Evolutionary conservation across 1,140 invertebrate genomes (phyloP).

Genomic region (Cyclargus thomasi): DNA sequence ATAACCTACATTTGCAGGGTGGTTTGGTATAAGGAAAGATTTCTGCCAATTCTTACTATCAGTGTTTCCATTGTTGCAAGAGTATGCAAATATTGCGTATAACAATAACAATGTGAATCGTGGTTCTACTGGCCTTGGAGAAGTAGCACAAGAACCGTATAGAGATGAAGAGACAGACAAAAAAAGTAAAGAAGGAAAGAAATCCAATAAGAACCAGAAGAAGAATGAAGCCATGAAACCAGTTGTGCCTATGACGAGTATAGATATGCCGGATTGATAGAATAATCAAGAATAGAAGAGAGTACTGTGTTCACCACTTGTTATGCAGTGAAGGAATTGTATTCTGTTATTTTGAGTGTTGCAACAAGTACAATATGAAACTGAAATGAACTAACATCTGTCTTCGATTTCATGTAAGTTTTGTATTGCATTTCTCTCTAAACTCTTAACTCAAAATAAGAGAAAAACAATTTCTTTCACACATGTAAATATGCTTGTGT

Average conservation of each 20-base stretch:
- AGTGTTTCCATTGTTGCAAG: slow-evolving; percentile 94
- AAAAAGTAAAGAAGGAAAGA: slow-evolving; percentile 78
- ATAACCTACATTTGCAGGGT: slow-evolving; percentile 89
- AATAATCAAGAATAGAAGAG: not conserved
- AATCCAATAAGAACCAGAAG: slow-evolving; percentile 78
- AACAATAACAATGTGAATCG: slow-evolving; percentile 80
- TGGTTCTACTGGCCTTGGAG: slow-evolving; percentile 63
- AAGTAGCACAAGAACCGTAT: slow-evolving; percentile 72
- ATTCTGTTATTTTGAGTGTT: slow-evolving; percentile 16
- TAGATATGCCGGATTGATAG: slow-evolving; percentile 91
- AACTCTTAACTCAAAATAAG: not conserved
- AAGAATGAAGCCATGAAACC: slow-evolving; percentile 87
- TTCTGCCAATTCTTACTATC: slow-evolving; percentile 96
- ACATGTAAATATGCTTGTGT: slow-evolving; percentile 48
- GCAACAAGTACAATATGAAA: not conserved
- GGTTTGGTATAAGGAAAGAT: slow-evolving; percentile 98
- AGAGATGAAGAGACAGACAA: slow-evolving; percentile 72
- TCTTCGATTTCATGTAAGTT: not conserved
- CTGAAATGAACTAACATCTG: not conserved
- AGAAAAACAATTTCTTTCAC: not conserved
- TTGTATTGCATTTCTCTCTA: not conserved
- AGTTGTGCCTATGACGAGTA: slow-evolving; percentile 89
- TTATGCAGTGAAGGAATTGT: slow-evolving; percentile 6
- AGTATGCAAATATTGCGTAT: slow-evolving; percentile 99
- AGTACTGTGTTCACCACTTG: slow-evolving; percentile 16